Evolutionary conservation across 2,797 vertebrate genomes (phyloP).

Genomic region (Acipenser oxyrinchus): DNA sequence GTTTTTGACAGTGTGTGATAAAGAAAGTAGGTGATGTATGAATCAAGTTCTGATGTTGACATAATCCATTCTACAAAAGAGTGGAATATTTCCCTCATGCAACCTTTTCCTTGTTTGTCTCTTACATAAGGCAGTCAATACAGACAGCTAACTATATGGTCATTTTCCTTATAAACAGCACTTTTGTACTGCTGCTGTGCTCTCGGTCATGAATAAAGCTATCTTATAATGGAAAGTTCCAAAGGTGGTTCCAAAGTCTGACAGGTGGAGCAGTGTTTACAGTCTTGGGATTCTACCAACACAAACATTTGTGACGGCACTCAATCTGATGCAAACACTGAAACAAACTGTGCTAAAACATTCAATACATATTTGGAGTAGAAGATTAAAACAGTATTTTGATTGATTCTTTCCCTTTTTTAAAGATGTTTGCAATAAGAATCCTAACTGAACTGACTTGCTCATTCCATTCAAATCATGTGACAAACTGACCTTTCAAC

Average conservation of each 20-base stretch:
- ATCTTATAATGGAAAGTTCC: not conserved
- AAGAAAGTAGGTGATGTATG: too few relatives aligned
- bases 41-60: too few relatives aligned
- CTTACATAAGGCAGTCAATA: too few relatives aligned
- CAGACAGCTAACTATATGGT: too few relatives aligned
- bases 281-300: not conserved
- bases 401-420: too few relatives aligned
- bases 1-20: too few relatives aligned
- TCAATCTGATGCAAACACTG: not conserved
- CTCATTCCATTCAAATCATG: too few relatives aligned
- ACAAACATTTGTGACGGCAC: not conserved
- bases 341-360: not conserved
- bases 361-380: not conserved
- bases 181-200: not conserved
- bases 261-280: not conserved
- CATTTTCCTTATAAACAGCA: too few relatives aligned
- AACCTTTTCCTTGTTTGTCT: not conserved
- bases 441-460: too few relatives aligned
- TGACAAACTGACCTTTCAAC: too few relatives aligned
- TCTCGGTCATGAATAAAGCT: not conserved
- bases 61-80: too few relatives aligned
- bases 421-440: not conserved
- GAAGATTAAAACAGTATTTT: too few relatives aligned
- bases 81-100: not conserved
- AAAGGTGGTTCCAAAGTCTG: not conserved